Evolutionary conservation across 2,888 invertebrate species (phyloP), one percentile per base, ranked within the genome.

Genomic region (Tridacna crocea): DNA sequence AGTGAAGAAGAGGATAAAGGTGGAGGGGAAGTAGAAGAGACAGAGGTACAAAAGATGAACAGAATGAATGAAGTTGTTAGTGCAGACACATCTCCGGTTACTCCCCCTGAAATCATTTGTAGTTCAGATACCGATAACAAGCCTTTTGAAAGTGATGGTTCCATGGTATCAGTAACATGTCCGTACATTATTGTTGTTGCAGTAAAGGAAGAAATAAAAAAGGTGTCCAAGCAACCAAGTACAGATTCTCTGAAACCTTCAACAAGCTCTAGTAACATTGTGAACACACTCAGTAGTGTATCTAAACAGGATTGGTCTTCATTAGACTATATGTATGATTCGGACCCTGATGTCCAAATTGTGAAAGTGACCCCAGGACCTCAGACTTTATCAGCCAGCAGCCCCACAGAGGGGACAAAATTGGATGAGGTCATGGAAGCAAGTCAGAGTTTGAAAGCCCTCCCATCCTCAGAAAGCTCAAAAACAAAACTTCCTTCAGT

Each of bases 1-100:
- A 83, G 82, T 74, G 65, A 12, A 10, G 83, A 88, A 77, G 84
- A 83, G 36, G 66, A 83, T 55, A 77, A 79, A 63, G 70, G 72
- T 24, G 76, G 75, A 36, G 65, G 60, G 27, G 72, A 79, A 48
- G 70, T 66, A 17, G 85, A 88, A 61, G 89, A 90, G 76, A 87
- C 90, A 65, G 92, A 93, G 78, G 96, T 97, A 13, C 96, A 97
- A 89, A 96, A 97, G 19, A 96, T 97, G 96, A 97, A 97, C 93
- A 96, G 96, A 92, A 96, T 97, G 80, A 97, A 97, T 92, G 96
- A 96, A 94, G 97, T 96, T 0, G 96, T 96, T 82, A 96, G 95
- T 91, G 90, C 92, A 36, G 93, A 93, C 60, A 92, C 93, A 80
- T 90, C 92, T 24, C 92, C 95, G 78, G 95, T 95, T 24, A 70